Conservation (phyloP, 2,888 invertebrate genomes). For the Lithophane leautieri region DNA sequence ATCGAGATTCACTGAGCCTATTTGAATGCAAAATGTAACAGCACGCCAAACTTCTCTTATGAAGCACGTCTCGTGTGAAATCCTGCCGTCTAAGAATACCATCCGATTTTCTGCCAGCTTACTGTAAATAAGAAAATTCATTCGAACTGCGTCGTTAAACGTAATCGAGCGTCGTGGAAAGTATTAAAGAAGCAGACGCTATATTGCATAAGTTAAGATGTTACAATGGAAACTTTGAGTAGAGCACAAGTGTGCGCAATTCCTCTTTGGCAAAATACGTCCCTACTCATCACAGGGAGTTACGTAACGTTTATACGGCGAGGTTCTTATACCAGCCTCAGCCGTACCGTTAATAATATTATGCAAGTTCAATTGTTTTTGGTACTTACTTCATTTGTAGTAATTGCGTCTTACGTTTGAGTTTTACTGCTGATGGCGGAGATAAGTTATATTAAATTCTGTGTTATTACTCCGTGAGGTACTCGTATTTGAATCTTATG, state of each 20-base stretch:
- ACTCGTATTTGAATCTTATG: background rate
- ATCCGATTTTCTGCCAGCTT: conserved; percentile 85
- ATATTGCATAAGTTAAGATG: conserved; percentile 90
- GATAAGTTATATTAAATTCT: conserved; percentile 37
- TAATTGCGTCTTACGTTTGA: conserved; percentile 38
- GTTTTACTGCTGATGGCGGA: conserved; percentile 35
- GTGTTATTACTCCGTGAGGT: conserved; percentile 10
- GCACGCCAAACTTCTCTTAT: conserved; percentile 79
- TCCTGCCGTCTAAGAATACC: conserved; percentile 79
- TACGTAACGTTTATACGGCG: conserved; percentile 72
- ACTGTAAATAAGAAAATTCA: conserved; percentile 89
- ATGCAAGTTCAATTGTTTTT: conserved; percentile 63
- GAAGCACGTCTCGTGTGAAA: conserved; percentile 84
- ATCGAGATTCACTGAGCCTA: conserved; percentile 60
- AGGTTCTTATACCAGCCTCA: conserved; percentile 47
- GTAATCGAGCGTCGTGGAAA: conserved; percentile 89
- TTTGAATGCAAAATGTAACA: conserved; percentile 69
- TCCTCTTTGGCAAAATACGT: conserved; percentile 83
- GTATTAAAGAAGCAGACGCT: conserved; percentile 89
- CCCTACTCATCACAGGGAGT: conserved; percentile 78
- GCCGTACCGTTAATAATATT: conserved; percentile 61
- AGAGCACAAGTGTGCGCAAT: conserved; percentile 87
- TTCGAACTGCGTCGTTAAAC: conserved; percentile 87
- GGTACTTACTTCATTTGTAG: conserved; percentile 56
- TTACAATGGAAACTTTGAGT: conserved; percentile 89